Evolutionary conservation across 2,797 vertebrate species (phyloP).

Genomic region (Cuniculus paca): DNA sequence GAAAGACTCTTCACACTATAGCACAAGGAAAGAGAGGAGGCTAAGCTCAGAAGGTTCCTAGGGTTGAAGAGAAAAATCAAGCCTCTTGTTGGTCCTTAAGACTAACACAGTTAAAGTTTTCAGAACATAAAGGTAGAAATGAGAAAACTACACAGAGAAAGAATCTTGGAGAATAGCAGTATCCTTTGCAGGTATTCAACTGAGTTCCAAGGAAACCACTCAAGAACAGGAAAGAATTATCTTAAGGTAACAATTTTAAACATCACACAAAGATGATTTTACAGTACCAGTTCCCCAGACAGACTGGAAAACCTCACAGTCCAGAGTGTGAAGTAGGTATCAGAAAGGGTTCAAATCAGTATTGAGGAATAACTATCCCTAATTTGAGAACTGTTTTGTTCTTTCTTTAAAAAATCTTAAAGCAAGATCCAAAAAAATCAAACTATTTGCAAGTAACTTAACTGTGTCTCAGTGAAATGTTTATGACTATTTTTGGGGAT

Average conservation of each 20-base stretch:
- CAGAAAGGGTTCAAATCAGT: background rate
- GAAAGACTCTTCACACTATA: background rate
- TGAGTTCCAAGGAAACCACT: background rate
- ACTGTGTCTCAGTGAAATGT: background rate
- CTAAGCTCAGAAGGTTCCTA: background rate
- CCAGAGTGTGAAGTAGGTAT: background rate
- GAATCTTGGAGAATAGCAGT: background rate
- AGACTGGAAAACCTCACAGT: background rate
- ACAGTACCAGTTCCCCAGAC: background rate
- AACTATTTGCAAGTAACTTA: background rate
- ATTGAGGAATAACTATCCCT: background rate
- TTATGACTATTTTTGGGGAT: background rate
- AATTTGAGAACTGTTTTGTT: background rate
- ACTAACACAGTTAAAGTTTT: background rate
- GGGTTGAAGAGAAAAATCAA: background rate
- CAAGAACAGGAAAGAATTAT: background rate
- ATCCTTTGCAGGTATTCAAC: background rate
- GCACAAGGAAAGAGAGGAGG: background rate
- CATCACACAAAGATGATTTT: background rate
- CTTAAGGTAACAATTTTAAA: background rate
- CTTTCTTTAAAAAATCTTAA: background rate
- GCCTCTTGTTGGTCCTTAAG: background rate
- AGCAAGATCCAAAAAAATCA: background rate
- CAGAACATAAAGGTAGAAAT: background rate
- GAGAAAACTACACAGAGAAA: background rate